Evolutionary conservation across 2,888 invertebrate genomes (phyloP).

Genomic region (Brachynemurus nebulosus): DNA sequence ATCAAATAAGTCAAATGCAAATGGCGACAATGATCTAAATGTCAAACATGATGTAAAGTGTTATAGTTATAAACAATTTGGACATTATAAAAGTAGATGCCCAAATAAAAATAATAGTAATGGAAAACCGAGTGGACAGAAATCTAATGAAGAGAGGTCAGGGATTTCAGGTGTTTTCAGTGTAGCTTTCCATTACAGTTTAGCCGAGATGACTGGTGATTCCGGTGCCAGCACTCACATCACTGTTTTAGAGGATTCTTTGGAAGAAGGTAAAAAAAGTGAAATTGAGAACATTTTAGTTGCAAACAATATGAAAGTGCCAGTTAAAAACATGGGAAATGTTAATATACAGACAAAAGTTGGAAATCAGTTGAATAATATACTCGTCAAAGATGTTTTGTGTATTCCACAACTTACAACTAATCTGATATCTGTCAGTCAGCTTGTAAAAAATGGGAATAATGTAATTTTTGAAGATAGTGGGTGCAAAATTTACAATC

Average conservation of each 20-base stretch:
- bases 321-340: constrained; percentile 16
- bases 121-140: too few species aligned
- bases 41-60: constrained; percentile 7
- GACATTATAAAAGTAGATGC: constrained; percentile 9
- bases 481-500: constrained; percentile 15
- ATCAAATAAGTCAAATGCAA: too few species aligned
- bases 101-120: too few species aligned
- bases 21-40: background rate
- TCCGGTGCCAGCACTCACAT: too few species aligned
- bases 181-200: background rate
- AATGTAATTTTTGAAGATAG: constrained; percentile 15
- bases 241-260: too few species aligned
- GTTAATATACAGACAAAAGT: constrained; percentile 15
- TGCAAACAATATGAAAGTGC: constrained; percentile 12
- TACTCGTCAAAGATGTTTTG: constrained; percentile 14
- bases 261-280: too few species aligned
- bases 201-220: too few species aligned
- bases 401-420: constrained; percentile 19
- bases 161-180: background rate
- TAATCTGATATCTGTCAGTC: constrained; percentile 19
- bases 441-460: constrained; percentile 19
- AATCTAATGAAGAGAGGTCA: background rate
- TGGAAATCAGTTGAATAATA: constrained; percentile 9
- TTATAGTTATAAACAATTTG: constrained; percentile 9
- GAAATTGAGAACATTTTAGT: too few species aligned